Base-by-base conservation (phyloP, 2,888 invertebrate species). In the Nineta flava region DNA sequence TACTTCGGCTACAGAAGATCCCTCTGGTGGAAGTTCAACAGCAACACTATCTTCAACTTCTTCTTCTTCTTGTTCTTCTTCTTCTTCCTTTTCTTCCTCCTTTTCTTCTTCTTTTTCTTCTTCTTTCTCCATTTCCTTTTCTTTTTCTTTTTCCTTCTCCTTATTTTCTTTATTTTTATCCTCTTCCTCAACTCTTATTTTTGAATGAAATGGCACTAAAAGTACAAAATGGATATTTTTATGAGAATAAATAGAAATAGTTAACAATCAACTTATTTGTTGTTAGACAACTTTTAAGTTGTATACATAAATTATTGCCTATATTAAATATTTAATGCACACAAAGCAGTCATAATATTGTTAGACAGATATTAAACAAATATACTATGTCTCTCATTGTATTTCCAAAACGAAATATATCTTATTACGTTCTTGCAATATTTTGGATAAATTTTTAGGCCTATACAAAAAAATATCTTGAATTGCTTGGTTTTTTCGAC, bases 1-100 rank as follows among this genome's bases (percentile, higher is more conserved):
- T 0, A 84, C 83, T 66, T 85, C 84, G 19, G 85, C 84, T 13
- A 85, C 77, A 0, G 77, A 76, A 12, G 77, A 74, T 52, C 76
- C 75, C 51, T 73, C 72, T 12, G 74, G 70, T 2, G 77, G 76
- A 3, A 71, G 65, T 53, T 72, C 71, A 16, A 77, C 65, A 17
- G 70, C 64, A 10, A 68, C 62, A 2, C 66, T 65, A 19, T 69
- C 68, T 15, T 61, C 61, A 1, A 59, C 59, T 1, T 72, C 66
- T 12, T 68, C 66, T 53, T 65, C 65, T 41, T 60, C 60, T 45
- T 57, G 54, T 46, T 57, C 54, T 45, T 51, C 57, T 50, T 56
- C 51, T 53, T 55, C 56, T 52, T 59, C 46, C 55, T 59, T 51
- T 34, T 38, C 21, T 9, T 13, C 21, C 53, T 57, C 50, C 50